phyloP scores from a whole-genome alignment of 2,888 invertebrate genomes.

The Heterodera filipjevi region DNA sequence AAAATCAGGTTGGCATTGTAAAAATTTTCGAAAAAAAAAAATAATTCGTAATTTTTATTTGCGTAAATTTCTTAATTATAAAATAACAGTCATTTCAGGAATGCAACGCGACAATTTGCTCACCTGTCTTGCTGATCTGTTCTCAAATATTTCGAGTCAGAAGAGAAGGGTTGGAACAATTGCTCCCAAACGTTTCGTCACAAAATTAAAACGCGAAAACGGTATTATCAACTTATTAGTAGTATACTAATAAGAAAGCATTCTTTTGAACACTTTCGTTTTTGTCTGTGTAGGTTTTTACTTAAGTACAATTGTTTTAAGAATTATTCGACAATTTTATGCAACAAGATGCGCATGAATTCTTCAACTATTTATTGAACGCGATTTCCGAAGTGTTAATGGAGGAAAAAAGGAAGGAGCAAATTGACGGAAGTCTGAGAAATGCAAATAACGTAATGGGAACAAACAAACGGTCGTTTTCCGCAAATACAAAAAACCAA shows the following conservation, averaged over 20 bases:
- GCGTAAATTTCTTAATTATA: background rate
- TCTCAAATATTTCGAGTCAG: constrained; percentile 99
- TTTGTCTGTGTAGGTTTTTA: background rate
- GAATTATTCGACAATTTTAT: constrained; percentile 96
- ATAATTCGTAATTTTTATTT: background rate
- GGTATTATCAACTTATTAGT: constrained; percentile 70
- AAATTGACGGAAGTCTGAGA: constrained; percentile 31
- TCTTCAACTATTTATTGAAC: constrained; percentile 97
- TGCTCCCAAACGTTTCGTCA: constrained; percentile 99
- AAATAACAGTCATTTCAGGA: constrained; percentile 45
- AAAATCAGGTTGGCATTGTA: constrained; percentile 57
- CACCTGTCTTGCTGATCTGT: constrained; percentile 95
- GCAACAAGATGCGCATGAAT: constrained; percentile 91
- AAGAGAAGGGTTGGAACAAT: constrained; percentile 98
- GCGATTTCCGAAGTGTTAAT: constrained; percentile 93
- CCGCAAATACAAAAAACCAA: constrained; percentile 7
- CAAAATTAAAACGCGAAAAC: constrained; percentile 95
- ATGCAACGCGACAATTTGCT: constrained; percentile 86
- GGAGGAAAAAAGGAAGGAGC: constrained; percentile 54
- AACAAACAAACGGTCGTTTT: constrained; percentile 42
- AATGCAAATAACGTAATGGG: constrained; percentile 39
- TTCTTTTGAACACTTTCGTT: too few relatives aligned
- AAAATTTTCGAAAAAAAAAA: too few relatives aligned
- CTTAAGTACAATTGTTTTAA: constrained; percentile 67
- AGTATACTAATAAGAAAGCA: background rate